Conservation (phyloP, 2,797 vertebrate species). For the Bradypodion ventrale region DNA sequence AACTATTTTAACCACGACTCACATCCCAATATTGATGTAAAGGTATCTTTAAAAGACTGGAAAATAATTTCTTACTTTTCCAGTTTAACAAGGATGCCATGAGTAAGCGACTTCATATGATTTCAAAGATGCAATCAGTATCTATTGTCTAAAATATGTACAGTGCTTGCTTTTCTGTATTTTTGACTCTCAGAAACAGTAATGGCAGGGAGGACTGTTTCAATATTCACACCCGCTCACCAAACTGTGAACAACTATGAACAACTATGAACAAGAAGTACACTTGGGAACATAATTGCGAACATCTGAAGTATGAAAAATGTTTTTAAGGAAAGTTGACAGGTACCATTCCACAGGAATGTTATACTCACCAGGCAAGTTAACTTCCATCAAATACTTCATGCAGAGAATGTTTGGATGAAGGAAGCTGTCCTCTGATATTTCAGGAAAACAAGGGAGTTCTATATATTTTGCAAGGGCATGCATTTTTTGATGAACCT, state of each 20-base stretch:
- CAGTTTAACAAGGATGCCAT: constrained; percentile 72
- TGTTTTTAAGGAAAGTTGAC: background rate
- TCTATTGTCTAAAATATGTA: constrained; percentile 29
- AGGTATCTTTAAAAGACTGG: too few species aligned
- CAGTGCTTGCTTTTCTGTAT: background rate
- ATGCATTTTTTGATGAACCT: constrained; percentile 75
- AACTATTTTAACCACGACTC: background rate
- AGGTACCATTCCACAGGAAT: background rate
- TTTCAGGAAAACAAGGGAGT: constrained; percentile 86
- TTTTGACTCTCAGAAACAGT: background rate
- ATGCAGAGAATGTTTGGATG: constrained; percentile 87
- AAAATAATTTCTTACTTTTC: constrained; percentile 68
- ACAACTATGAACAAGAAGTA: background rate
- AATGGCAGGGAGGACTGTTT: background rate
- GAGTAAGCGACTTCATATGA: constrained; percentile 59
- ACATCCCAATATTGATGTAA: too few species aligned
- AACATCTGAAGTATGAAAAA: constrained; percentile 9
- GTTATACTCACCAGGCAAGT: constrained; percentile 86
- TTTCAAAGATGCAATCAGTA: constrained; percentile 51
- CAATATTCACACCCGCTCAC: background rate
- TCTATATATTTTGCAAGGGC: constrained; percentile 77
- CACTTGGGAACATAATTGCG: background rate
- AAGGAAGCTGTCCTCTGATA: constrained; percentile 81
- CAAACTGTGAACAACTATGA: background rate
- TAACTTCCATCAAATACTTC: constrained; percentile 88